Evolutionary conservation across 2,888 invertebrate genomes (phyloP), one percentile per base, ranked within the genome.

Genomic region (Lobophora halterata): DNA sequence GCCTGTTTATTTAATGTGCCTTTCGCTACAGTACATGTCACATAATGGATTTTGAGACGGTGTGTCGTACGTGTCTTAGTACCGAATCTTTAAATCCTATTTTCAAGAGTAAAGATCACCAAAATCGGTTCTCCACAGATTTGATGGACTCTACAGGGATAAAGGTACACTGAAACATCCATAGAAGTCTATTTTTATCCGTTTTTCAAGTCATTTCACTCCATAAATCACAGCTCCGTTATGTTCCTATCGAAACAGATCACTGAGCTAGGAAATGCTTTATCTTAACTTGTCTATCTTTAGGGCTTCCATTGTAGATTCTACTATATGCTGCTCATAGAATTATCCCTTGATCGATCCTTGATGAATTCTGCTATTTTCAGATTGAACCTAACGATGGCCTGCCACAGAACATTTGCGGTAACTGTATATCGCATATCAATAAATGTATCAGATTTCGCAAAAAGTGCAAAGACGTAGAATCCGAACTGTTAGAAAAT

Each of bases 351-450:
- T 5, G 4, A 14, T 26, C 4, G 14, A 2, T 13, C 2, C 3
- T 2, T 9, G 11, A 13, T 7, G 8, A 13, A 14, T 30, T 12
- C 5, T 5, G 17, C 10, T 12, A 33, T 31, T 62, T 65, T 2
- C 51, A 76, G 74, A 37, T 74, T 0, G 12, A 47, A 13, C 8
- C 41, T 0, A 50, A 66, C 3, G 75, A 77, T 47, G 63, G 65
- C 0, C 28, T 73, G 0, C 73, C 77, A 1, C 74, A 74, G 45
- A 61, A 65, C 2, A 67, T 76, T 34, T 77, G 77, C 18, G 38
- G 27, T 0, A 11, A 35, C 1, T 77, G 77, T 18, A 16, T 63
- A 0, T 42, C 12, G 2, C 24, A 25, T 0, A 30, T 68, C 0
- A 68, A 68, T 7, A 42, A 54, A 1, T 37, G 45, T 0, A 5